Conservation (phyloP, 2,113 vertebrate species). For the Oxyura jamaicensis region DNA sequence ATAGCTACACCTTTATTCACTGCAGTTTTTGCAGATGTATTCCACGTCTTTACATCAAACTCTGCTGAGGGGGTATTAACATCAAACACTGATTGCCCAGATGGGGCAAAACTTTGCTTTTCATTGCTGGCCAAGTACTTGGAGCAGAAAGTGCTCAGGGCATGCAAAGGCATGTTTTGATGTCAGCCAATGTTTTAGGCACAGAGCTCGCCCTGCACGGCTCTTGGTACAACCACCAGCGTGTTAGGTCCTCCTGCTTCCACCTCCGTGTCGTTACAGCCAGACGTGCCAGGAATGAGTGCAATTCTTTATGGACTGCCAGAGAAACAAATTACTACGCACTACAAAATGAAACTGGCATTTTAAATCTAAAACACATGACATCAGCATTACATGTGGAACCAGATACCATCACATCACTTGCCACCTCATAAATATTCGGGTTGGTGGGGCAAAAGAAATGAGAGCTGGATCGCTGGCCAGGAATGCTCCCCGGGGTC, state of each 20-base stretch:
- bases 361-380: conserved; percentile 75
- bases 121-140: not conserved
- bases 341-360: conserved; percentile 73
- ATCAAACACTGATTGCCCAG: not conserved
- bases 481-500: conserved; percentile 9
- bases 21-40: not conserved
- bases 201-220: not conserved
- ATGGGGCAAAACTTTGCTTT: not conserved
- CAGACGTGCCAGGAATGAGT: not conserved
- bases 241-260: not conserved
- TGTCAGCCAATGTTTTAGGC: not conserved
- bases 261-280: not conserved
- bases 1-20: not conserved
- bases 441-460: conserved; percentile 57
- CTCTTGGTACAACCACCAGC: not conserved
- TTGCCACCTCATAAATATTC: conserved; percentile 72
- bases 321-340: conserved; percentile 70
- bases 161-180: not conserved
- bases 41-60: not conserved
- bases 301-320: conserved; percentile 66
- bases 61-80: not conserved
- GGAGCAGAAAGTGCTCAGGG: not conserved
- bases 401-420: conserved; percentile 71
- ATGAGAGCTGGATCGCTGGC: conserved; percentile 50
- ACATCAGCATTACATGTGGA: conserved; percentile 73